Conservation (phyloP, 2,797 vertebrate species). For the Somateria mollissima region DNA sequence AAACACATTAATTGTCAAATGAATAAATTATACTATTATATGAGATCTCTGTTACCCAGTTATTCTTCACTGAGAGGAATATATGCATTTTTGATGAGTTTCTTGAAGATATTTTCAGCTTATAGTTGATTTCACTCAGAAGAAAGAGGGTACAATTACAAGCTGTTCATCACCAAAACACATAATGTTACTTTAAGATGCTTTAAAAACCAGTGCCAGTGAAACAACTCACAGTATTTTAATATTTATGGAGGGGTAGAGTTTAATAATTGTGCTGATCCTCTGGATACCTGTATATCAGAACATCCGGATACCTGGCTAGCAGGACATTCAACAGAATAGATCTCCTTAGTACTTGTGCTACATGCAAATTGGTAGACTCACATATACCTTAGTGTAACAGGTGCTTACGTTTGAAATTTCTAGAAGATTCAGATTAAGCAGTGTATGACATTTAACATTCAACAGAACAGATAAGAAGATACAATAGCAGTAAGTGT, state of each 20-base stretch:
- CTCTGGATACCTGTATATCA: background rate
- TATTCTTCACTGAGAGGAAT: background rate
- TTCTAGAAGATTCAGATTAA: background rate
- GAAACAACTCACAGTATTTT: fast-evolving
- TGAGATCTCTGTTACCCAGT: conserved; percentile 28
- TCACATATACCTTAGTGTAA: fast-evolving
- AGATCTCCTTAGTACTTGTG: background rate
- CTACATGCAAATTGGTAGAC: background rate
- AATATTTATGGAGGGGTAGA: background rate
- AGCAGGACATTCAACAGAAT: background rate
- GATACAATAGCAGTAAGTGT: background rate
- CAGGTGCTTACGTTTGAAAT: background rate
- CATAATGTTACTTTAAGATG: fast-evolving
- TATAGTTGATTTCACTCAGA: background rate
- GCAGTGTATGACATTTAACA: background rate
- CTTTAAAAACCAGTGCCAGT: background rate
- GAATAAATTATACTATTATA: conserved; percentile 7
- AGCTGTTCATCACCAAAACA: background rate
- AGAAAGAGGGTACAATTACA: background rate
- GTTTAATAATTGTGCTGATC: background rate
- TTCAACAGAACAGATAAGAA: background rate
- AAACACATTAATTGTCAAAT: conserved; percentile 7
- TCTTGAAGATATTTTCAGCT: conserved; percentile 29
- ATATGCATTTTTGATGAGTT: background rate
- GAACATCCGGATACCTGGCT: background rate